Evolutionary conservation across 2,797 vertebrate species (phyloP).

Genomic region (Coilia nasus): DNA sequence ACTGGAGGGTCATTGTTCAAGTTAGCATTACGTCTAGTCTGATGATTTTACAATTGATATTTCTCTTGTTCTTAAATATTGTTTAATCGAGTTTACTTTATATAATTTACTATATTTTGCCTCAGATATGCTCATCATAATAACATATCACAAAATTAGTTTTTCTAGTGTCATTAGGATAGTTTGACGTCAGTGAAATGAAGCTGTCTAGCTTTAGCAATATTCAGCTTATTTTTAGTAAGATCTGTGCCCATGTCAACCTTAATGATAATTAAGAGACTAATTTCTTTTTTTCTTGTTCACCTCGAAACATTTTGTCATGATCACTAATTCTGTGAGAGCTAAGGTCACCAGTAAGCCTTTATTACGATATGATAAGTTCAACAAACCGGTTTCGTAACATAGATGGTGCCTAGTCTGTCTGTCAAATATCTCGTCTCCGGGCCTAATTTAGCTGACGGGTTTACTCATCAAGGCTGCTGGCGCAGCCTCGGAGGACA

Average conservation of each 20-base stretch:
- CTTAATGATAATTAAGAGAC: not conserved
- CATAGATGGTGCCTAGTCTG: not conserved
- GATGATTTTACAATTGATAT: not conserved
- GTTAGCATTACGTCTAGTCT: not conserved
- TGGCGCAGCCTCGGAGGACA: not conserved
- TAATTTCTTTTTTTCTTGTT: not conserved
- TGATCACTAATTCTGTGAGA: not conserved
- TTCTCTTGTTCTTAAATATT: not conserved
- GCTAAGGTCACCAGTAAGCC: not conserved
- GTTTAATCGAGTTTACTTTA: not conserved
- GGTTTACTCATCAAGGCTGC: constrained; percentile 18
- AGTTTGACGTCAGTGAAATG: not conserved
- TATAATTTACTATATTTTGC: no score
- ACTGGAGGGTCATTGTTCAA: not conserved
- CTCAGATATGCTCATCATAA: not conserved
- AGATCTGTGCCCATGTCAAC: not conserved
- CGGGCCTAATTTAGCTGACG: not conserved
- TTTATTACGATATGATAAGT: not conserved
- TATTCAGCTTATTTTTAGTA: not conserved
- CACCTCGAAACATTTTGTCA: no score
- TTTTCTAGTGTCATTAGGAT: not conserved
- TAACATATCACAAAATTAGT: not conserved
- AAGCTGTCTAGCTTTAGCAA: not conserved
- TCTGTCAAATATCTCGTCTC: constrained; percentile 1
- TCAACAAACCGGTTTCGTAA: not conserved